These are phyloP conservation scores for Pseudeuparius sepicola DNA, from an alignment of 2,888 invertebrate genomes.

Conservation along the genomic window DNA sequence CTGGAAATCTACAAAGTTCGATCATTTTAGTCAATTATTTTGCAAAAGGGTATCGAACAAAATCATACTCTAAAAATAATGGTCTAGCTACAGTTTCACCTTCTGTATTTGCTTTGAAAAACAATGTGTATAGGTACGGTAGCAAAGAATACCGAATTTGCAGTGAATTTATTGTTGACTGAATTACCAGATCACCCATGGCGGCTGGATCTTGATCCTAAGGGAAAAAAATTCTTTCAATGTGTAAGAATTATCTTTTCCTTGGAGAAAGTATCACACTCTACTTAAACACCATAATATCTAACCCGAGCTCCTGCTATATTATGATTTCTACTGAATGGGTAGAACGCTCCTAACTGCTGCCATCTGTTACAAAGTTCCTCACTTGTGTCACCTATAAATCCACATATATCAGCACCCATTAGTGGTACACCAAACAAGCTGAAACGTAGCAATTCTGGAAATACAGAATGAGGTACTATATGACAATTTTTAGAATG, in stretches of 20 bases:
- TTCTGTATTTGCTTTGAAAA: slow-evolving; percentile 55
- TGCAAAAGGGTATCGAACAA: too few species aligned
- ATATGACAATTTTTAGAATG: too few species aligned
- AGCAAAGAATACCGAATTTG: slow-evolving; percentile 57
- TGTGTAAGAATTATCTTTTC: too few species aligned
- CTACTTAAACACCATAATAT: too few species aligned
- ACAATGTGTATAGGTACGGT: slow-evolving; percentile 70
- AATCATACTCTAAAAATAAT: slow-evolving; percentile 65
- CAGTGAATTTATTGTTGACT: slow-evolving; percentile 52
- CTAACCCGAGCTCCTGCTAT: too few species aligned
- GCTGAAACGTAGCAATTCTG: slow-evolving; percentile 59
- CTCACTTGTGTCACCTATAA: slow-evolving; percentile 58
- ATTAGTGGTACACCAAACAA: slow-evolving; percentile 71
- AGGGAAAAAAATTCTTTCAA: too few species aligned
- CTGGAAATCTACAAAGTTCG: slow-evolving; percentile 54
- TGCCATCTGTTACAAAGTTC: slow-evolving; percentile 70
- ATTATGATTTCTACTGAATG: slow-evolving; percentile 76
- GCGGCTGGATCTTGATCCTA: slow-evolving; percentile 79
- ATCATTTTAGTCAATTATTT: too few species aligned
- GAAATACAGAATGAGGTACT: slow-evolving; percentile 10
- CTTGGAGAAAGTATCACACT: too few species aligned
- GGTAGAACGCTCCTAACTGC: slow-evolving; percentile 78
- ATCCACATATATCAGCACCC: slow-evolving; percentile 79
- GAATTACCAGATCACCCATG: slow-evolving; percentile 53
- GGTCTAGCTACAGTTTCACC: slow-evolving; percentile 70